Conservation (phyloP, 2,797 vertebrate species). For the Chelonia mydas region DNA sequence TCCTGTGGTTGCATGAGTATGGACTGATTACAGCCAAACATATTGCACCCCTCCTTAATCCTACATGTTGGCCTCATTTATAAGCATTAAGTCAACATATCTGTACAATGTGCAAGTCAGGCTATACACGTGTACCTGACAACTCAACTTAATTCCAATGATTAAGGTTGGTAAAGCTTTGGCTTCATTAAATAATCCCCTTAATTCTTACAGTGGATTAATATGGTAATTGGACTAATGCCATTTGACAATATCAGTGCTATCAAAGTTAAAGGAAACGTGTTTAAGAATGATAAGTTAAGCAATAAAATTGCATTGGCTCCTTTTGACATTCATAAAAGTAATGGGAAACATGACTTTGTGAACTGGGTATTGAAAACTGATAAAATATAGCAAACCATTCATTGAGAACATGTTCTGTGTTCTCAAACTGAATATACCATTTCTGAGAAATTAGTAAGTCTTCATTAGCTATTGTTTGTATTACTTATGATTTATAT, state of each 20-base stretch:
- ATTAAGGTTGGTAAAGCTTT: not conserved
- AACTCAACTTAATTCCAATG: not conserved
- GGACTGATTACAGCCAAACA: not conserved
- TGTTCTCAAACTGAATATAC: not conserved
- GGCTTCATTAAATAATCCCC: not conserved
- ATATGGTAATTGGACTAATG: not conserved
- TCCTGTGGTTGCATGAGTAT: not conserved
- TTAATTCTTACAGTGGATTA: not conserved
- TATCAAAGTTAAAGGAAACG: not conserved
- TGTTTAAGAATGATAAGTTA: not conserved
- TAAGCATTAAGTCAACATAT: not conserved
- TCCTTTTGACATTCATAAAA: not conserved
- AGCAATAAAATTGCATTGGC: not conserved
- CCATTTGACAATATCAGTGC: not conserved
- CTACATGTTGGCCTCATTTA: not conserved
- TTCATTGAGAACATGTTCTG: not conserved
- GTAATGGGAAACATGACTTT: not conserved
- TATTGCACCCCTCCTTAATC: not conserved
- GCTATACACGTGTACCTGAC: not conserved
- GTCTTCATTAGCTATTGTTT: not conserved
- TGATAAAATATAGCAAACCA: not conserved
- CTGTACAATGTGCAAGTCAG: not conserved
- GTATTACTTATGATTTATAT: not conserved
- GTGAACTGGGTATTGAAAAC: not conserved
- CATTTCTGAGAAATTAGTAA: not conserved